phyloP scores from a whole-genome alignment of 2,797 vertebrate species.

The Allobates femoralis region DNA sequence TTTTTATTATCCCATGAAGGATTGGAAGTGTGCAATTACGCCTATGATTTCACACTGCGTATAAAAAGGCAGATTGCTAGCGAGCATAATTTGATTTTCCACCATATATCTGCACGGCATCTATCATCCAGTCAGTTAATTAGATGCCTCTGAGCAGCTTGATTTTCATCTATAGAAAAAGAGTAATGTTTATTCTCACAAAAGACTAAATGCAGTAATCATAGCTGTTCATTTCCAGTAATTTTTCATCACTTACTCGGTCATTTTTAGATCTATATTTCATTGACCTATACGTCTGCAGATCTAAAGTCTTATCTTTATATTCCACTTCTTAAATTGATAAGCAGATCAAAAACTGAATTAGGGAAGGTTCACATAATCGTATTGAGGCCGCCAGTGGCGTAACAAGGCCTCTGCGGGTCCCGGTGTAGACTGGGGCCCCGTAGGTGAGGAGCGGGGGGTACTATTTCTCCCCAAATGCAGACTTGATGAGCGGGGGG shows the following conservation, averaged over 20 bases:
- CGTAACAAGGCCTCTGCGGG: no score
- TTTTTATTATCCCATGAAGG: conserved; percentile 43
- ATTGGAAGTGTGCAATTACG: conserved; percentile 36
- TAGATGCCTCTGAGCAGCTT: conserved; percentile 21
- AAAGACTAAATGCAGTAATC: background rate
- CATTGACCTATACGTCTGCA: background rate
- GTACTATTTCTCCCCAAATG: no score
- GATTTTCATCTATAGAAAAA: conserved; percentile 26
- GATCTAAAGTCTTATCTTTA: background rate
- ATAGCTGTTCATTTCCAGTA: background rate
- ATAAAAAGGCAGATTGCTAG: conserved; percentile 47
- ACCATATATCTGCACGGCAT: conserved; percentile 33
- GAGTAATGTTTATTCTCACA: conserved; percentile 21
- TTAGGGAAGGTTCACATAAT: no score
- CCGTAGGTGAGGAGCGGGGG: no score
- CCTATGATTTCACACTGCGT: conserved; percentile 46
- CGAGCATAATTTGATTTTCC: conserved; percentile 15
- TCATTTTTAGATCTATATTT: background rate
- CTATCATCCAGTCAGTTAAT: conserved; percentile 48
- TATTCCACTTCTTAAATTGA: background rate
- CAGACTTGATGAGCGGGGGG: no score
- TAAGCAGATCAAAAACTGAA: no score
- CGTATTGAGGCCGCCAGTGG: no score
- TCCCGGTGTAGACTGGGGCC: no score
- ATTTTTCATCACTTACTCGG: background rate